These are phyloP conservation scores for Salvelinus alpinus DNA, from an alignment of 2,113 vertebrate genomes.

Conservation along the genomic window DNA sequence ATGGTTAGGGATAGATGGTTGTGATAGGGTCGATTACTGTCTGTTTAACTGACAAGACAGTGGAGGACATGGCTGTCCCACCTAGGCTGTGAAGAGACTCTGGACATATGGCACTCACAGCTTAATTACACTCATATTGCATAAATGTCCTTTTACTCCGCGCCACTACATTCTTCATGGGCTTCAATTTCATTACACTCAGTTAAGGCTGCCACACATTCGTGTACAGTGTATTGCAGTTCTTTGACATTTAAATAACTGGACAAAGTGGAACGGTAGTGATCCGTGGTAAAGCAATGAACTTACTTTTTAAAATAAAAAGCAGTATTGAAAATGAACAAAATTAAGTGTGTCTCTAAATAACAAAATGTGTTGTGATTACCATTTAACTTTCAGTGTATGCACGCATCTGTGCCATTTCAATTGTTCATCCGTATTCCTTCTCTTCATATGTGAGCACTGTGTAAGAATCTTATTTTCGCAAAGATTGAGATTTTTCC, in stretches of 20 bases:
- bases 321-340: neutral
- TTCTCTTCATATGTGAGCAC: constrained; percentile 13
- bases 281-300: constrained; percentile 27
- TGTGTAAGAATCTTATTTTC: constrained; percentile 25
- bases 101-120: constrained; percentile 29
- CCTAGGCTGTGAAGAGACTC: constrained; percentile 17
- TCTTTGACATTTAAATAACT: constrained; percentile 37
- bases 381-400: neutral
- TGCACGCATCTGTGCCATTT: constrained; percentile 13
- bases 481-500: constrained; percentile 35
- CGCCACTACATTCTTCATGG: neutral
- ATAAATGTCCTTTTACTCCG: constrained; percentile 13
- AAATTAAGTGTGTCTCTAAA: neutral
- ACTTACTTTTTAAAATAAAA: constrained; percentile 24
- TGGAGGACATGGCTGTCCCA: constrained; percentile 34
- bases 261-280: constrained; percentile 43
- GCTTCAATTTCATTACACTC: constrained; percentile 19
- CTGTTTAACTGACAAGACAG: neutral
- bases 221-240: constrained; percentile 25
- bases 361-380: neutral
- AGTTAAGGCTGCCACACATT: constrained; percentile 9
- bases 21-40: neutral
- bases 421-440: constrained; percentile 20
- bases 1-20: no score
- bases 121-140: constrained; percentile 30